A percentile compares a stretch with the other conserved stretches of the same genome.
These are phyloP conservation scores for Lathronympha strigana DNA, from an alignment of 2,888 invertebrate species.

Conservation along the genomic window DNA sequence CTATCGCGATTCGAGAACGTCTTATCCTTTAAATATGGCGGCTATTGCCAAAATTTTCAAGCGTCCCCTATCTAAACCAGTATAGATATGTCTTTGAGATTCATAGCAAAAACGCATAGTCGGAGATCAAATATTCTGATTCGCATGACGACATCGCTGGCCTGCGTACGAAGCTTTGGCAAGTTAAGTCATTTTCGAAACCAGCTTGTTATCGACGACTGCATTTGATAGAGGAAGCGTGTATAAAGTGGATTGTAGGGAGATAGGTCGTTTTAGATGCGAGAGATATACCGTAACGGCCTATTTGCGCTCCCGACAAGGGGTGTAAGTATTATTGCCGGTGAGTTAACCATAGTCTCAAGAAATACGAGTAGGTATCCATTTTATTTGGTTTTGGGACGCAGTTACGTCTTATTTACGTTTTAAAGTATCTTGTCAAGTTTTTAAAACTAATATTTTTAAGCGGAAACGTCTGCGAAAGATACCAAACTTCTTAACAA, in stretches of 20 bases:
- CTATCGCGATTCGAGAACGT: not conserved
- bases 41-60: not conserved
- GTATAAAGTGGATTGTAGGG: slow-evolving; percentile 14
- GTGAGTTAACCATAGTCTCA: slow-evolving; percentile 42
- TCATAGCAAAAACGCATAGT: not conserved
- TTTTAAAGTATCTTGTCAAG: not conserved
- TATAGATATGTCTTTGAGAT: not conserved
- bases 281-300: slow-evolving; percentile 30
- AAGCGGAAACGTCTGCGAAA: no score
- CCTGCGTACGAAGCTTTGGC: no score
- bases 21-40: not conserved
- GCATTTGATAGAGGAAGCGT: slow-evolving; percentile 19
- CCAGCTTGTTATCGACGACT: slow-evolving; percentile 14
- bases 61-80: not conserved
- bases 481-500: no score
- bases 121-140: not conserved
- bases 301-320: slow-evolving; percentile 66
- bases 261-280: slow-evolving; percentile 16
- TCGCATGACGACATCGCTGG: not conserved
- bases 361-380: slow-evolving; percentile 6
- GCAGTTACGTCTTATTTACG: not conserved
- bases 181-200: not conserved
- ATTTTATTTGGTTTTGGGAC: slow-evolving; percentile 12
- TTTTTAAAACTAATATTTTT: not conserved
- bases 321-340: slow-evolving; percentile 63